phyloP scores from a whole-genome alignment of 2,888 invertebrate genomes.

The Pegoplata infirma region DNA sequence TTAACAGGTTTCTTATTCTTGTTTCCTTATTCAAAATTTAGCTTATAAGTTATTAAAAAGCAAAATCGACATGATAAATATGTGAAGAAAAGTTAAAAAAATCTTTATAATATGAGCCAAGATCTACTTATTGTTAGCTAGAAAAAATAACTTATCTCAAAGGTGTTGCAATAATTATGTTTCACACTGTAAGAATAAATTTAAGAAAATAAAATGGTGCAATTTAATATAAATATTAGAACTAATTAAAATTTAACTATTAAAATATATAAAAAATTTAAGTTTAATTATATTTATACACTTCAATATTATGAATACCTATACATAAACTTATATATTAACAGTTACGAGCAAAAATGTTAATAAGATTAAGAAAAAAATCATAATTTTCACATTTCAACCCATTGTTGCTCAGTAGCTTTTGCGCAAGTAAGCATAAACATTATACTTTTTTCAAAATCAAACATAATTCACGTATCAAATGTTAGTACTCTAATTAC shows the following conservation, averaged over 20 bases:
- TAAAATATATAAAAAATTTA: background rate
- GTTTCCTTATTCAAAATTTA: background rate
- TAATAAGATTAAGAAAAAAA: background rate
- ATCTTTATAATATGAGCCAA: background rate
- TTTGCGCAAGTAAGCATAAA: too few species aligned
- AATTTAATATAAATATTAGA: conserved; percentile 37
- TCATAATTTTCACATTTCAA: too few species aligned
- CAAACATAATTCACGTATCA: too few species aligned
- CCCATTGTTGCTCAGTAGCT: too few species aligned
- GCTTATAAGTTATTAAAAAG: background rate
- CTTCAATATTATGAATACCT: background rate
- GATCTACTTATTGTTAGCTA: too few species aligned
- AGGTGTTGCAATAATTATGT: conserved; percentile 44
- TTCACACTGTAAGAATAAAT: conserved; percentile 36
- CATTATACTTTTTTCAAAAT: too few species aligned
- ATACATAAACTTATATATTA: conserved; percentile 2
- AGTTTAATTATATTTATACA: background rate
- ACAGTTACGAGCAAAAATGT: background rate
- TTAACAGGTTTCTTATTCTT: background rate
- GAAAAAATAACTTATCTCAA: conserved; percentile 11
- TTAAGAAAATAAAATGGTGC: conserved; percentile 56
- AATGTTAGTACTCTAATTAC: too few species aligned
- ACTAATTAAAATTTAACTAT: conserved; percentile 6
- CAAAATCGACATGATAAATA: background rate
- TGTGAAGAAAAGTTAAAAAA: background rate